Base-by-base conservation (phyloP, 2,888 invertebrate species). In the Ectemnius lituratus region DNA sequence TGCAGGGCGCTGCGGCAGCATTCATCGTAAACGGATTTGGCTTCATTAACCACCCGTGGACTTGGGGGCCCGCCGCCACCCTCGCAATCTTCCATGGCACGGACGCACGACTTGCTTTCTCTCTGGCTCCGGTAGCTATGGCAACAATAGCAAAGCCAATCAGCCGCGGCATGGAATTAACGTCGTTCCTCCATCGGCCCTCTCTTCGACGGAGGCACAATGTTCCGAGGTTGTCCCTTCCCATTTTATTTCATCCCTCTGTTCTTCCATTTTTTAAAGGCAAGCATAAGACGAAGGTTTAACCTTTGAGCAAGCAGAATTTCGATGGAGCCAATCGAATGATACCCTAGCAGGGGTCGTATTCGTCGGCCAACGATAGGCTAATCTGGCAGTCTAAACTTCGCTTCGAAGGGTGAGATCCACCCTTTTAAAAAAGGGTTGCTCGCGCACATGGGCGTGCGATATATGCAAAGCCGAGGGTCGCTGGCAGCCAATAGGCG, bases 11-110 rank as follows among this genome's bases (percentile, higher is more conserved):
- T 83, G 79, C 84, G 79, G 70, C 77, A 78, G 84, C 84, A 87
- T 88, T 89, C 88, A 88, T 88, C 88, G 87, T 89, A 90, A 90
- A 90, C 88, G 89, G 89, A 90, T 89, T 90, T 89, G 87, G 88
- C 88, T 88, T 90, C 89, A 89, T 90, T 90, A 89, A 88, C 86
- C 87, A 84, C 86, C 87, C 87, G 82, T 84, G 77, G 81, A 77
- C 67, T 68, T 73, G 73, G 71, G 76, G 74, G 70, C 65, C 79
- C 75, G 70, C 65, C 58, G 74, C 79, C 75, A 78, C 81, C 84
- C 84, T 77, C 80, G 78, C 80, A 77, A 78, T 80, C 82, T 73
- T 81, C 82, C 79, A 79, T 70, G 73, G 65, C 67, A 66, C 68
- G 75, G 75, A 78, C 82, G 70, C 80, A 52, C 61, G 46, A 58